phyloP scores from a whole-genome alignment of 2,888 invertebrate species.

The Frankliniella fusca region DNA sequence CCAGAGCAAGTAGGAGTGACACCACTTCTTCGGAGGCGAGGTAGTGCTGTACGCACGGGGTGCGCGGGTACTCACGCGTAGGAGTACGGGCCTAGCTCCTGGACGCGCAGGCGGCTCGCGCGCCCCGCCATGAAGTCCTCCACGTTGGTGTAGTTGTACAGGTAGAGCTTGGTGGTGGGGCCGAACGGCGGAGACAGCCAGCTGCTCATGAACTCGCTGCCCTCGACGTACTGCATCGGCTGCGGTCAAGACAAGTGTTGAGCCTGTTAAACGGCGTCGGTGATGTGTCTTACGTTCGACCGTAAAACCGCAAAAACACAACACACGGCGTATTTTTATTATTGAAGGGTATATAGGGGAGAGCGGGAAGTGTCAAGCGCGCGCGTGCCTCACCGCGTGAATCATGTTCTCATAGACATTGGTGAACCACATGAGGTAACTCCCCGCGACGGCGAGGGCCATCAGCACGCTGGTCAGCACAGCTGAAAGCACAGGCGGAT shows the following conservation, averaged over 20 bases:
- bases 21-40: background rate
- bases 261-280: too few species aligned
- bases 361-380: background rate
- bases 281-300: too few species aligned
- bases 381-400: background rate
- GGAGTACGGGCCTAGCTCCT: conserved; percentile 68
- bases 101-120: conserved; percentile 56
- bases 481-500: background rate
- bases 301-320: too few species aligned
- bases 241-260: conserved; percentile 47
- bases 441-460: background rate
- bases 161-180: conserved; percentile 58
- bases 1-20: background rate
- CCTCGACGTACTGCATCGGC: conserved; percentile 56
- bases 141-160: conserved; percentile 82
- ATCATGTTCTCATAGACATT: background rate
- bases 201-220: conserved; percentile 53
- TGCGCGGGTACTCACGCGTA: conserved; percentile 56
- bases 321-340: too few species aligned
- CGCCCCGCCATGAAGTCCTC: conserved; percentile 54
- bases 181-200: conserved; percentile 60
- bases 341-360: too few species aligned
- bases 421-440: conserved; percentile 6
- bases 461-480: background rate
- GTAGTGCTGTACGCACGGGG: too few species aligned